Conservation (phyloP, 2,113 vertebrate species). For the Pseudolaguvia tuberculata region DNA sequence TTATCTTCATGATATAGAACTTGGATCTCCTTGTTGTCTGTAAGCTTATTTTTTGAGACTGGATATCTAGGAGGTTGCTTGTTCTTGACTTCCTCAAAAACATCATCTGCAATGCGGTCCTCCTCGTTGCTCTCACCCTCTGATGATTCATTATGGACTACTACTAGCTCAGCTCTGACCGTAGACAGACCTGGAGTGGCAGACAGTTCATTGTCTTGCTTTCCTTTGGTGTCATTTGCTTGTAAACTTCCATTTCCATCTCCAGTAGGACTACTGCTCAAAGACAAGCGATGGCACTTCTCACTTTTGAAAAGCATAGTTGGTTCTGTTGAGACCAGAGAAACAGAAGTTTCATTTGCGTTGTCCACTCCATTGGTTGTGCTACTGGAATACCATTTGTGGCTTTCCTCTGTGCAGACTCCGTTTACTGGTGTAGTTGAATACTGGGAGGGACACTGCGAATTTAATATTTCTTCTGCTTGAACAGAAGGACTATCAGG, state of each 20-base stretch:
- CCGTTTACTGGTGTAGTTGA: slow-evolving; percentile 28
- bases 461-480: slow-evolving; percentile 3
- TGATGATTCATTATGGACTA: slow-evolving; percentile 74
- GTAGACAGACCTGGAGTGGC: slow-evolving; percentile 40
- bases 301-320: slow-evolving; percentile 34
- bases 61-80: slow-evolving; percentile 11
- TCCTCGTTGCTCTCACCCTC: slow-evolving; percentile 71
- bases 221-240: neutral
- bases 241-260: slow-evolving; percentile 10
- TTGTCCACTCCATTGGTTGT: neutral
- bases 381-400: neutral
- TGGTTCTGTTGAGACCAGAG: slow-evolving; percentile 35
- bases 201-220: slow-evolving; percentile 2
- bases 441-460: neutral
- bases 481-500: slow-evolving; percentile 22
- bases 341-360: slow-evolving; percentile 11
- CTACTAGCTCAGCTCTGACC: slow-evolving; percentile 67
- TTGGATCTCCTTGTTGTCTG: slow-evolving; percentile 3
- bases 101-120: slow-evolving; percentile 49
- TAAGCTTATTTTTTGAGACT: neutral
- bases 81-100: slow-evolving; percentile 52
- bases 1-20: slow-evolving; percentile 9
- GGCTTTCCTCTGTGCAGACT: slow-evolving; percentile 11
- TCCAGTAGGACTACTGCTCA: slow-evolving; percentile 14
- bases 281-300: slow-evolving; percentile 34